Base-by-base conservation (phyloP, 2,888 invertebrate species). In the Bedellia somnulentella region DNA sequence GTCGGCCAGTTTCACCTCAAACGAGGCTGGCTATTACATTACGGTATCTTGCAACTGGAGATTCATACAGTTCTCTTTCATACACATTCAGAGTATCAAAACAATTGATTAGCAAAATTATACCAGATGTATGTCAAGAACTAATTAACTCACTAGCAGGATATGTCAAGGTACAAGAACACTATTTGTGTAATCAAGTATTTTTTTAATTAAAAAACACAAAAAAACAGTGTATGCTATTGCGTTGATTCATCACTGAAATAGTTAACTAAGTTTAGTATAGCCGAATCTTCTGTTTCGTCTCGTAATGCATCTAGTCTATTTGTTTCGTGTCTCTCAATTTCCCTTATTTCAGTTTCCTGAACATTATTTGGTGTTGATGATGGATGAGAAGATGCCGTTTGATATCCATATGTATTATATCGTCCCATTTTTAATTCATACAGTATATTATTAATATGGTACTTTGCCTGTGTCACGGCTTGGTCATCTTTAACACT, bases 391-490 rank as follows among this genome's bases (percentile, higher is more conserved):
- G n/a, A n/a, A n/a, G n/a, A n/a, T n/a, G n/a, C n/a, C n/a, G n/a
- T n/a, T n/a, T n/a, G n/a, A 39, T 35, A 39, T 37, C 34, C 37
- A 39, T 37, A 35, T 32, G 36, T 37, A 39, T 36, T 39, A 40
- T 39, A 42, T 38, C n/a, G n/a, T n/a, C n/a, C n/a, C n/a, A n/a
- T n/a, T n/a, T n/a, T n/a, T n/a, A n/a, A n/a, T n/a, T n/a, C n/a
- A n/a, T n/a, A n/a, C 36, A 40, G 37, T 38, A 40, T 42, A 39
- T 42, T 39, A 42, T 42, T 42, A 38, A 41, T 42, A 37, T 37
- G 36, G 32, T 39, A 40, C 36, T 42, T 35, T 35, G 42, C 39
- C 38, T 39, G 36, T 33, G 34, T 38, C 35, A 40, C 39, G 35
- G 42, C 38, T 38, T 33, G 38, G 38, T 43, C 40, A 38, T 41